phyloP scores from a whole-genome alignment of 2,888 invertebrate genomes.

The Diloba caeruleocephala region DNA sequence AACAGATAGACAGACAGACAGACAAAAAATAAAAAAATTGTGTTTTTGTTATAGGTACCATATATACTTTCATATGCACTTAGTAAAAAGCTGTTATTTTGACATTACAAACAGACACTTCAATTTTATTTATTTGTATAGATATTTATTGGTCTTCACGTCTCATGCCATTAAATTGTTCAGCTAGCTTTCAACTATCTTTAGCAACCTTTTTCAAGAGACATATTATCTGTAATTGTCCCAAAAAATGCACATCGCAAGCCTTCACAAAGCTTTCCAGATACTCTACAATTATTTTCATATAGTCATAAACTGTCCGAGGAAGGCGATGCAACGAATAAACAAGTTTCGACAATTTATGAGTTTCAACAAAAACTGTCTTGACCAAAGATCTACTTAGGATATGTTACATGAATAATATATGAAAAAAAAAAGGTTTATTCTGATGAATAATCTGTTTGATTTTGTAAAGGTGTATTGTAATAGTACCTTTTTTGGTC shows the following conservation, averaged over 20 bases:
- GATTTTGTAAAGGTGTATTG: no score
- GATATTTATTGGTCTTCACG: no score
- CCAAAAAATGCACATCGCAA: conserved; percentile 11
- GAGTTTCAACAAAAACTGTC: conserved; percentile 54
- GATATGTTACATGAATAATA: conserved; percentile 17
- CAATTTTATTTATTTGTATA: no score
- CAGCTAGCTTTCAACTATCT: no score
- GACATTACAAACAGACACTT: no score
- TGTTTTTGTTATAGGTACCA: no score
- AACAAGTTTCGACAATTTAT: conserved; percentile 58
- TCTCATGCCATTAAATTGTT: no score
- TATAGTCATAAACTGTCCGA: conserved; percentile 44
- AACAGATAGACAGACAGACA: no score
- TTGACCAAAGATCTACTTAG: conserved; percentile 24
- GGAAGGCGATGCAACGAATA: conserved; percentile 43
- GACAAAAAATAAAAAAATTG: no score
- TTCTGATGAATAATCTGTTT: background rate
- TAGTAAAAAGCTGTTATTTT: no score
- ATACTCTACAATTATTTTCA: conserved; percentile 32
- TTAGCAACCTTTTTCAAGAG: background rate
- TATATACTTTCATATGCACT: no score
- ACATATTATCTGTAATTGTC: conserved; percentile 7
- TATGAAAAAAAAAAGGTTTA: background rate
- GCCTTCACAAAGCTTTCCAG: conserved; percentile 10
- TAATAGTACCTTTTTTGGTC: no score